Evolutionary conservation across 2,113 vertebrate species (phyloP).

Genomic region (Trochalopteron elliotii): DNA sequence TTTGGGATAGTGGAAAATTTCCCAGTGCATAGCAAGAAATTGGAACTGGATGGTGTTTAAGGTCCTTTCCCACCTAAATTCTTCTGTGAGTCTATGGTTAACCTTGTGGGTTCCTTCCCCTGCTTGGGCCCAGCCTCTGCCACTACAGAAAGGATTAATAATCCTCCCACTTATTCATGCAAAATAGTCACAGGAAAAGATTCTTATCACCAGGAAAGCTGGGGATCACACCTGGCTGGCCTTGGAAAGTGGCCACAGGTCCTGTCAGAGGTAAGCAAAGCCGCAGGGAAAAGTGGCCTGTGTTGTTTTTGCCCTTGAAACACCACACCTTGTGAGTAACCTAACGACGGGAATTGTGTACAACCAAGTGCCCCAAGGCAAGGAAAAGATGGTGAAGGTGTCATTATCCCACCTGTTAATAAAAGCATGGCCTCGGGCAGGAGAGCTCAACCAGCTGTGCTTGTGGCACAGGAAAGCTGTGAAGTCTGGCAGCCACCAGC

Average conservation of each 20-base stretch:
- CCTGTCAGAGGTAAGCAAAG: neutral
- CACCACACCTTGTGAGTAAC: neutral
- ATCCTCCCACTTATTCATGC: neutral
- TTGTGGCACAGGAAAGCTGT: accelerated
- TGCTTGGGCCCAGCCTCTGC: neutral
- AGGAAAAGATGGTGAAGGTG: neutral
- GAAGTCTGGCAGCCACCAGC: neutral
- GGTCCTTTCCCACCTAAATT: neutral
- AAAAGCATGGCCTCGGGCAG: neutral
- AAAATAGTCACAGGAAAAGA: neutral
- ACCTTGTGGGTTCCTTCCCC: neutral
- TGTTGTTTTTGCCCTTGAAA: neutral
- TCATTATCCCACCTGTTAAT: neutral
- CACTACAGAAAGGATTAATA: neutral
- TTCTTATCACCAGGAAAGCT: accelerated
- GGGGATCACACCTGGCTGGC: neutral
- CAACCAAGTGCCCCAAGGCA: neutral
- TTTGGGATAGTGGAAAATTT: neutral
- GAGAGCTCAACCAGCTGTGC: neutral
- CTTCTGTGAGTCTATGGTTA: neutral
- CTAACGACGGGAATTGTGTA: accelerated
- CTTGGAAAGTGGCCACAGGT: neutral
- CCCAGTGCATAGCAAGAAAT: no score
- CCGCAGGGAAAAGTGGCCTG: accelerated
- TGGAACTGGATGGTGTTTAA: neutral